phyloP scores from a whole-genome alignment of 2,113 vertebrate genomes.

The Nycticryphes semicollaris region DNA sequence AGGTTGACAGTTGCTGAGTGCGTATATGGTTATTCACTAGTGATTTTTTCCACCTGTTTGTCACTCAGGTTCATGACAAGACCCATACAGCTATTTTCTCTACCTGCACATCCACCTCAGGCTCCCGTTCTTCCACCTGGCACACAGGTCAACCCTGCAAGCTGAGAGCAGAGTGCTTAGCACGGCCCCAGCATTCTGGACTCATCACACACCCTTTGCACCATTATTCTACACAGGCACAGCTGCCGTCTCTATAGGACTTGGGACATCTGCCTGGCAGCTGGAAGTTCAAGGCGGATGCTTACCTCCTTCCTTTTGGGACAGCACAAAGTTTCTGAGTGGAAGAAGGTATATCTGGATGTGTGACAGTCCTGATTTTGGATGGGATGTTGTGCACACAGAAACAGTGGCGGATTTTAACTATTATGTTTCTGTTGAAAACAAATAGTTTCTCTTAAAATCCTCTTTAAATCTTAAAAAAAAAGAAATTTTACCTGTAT shows the following conservation, averaged over 20 bases:
- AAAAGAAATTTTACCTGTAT: background rate
- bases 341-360: background rate
- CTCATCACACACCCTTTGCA: background rate
- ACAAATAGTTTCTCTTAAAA: background rate
- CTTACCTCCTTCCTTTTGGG: background rate
- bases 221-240: background rate
- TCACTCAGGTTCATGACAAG: background rate
- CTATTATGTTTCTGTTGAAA: background rate
- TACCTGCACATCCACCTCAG: background rate
- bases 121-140: background rate
- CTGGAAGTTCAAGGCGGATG: background rate
- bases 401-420: background rate
- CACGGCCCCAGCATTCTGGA: background rate
- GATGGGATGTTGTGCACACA: background rate
- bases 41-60: background rate
- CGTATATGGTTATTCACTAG: background rate
- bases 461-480: background rate
- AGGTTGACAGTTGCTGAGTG: background rate
- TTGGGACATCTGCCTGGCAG: background rate
- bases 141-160: background rate
- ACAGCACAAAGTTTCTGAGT: background rate
- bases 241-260: background rate
- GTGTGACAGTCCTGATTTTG: background rate
- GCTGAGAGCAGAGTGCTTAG: background rate
- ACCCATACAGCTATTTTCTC: background rate